Percentiles rank a stretch among this genome's conserved stretches.
Evolutionary conservation across 2,797 vertebrate genomes (phyloP).

Genomic region (Lacerta agilis): DNA sequence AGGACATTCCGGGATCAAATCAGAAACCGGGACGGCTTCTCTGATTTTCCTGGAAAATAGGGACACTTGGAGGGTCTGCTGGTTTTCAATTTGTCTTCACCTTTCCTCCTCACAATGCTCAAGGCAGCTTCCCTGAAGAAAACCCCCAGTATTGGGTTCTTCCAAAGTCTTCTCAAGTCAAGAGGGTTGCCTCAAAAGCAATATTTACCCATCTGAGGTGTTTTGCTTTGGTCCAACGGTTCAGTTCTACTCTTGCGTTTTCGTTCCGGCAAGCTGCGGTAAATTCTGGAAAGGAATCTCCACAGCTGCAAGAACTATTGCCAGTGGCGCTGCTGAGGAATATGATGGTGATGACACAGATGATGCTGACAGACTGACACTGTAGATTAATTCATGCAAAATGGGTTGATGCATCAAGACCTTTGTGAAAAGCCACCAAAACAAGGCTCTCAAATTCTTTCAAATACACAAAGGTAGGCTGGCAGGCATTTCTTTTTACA

Average conservation of each 20-base stretch:
- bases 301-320: slow-evolving; percentile 15
- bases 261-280: slow-evolving; percentile 18
- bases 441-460: accelerated
- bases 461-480: background rate
- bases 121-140: background rate
- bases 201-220: background rate
- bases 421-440: background rate
- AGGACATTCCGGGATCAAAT: too few relatives aligned
- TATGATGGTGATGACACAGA: slow-evolving; percentile 36
- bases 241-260: background rate
- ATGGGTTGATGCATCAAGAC: slow-evolving; percentile 9
- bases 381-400: slow-evolving; percentile 33
- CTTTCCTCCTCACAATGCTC: background rate
- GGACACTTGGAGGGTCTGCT: too few relatives aligned
- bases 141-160: background rate
- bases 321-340: background rate
- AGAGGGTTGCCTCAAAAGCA: slow-evolving; percentile 13
- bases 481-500: background rate
- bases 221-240: background rate
- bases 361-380: slow-evolving; percentile 59
- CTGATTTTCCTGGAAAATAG: too few relatives aligned
- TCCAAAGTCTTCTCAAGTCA: background rate
- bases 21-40: too few relatives aligned
- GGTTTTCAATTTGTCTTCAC: background rate
- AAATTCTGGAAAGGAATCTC: slow-evolving; percentile 34